Evolutionary conservation across 2,888 invertebrate genomes (phyloP), one percentile per base, ranked within the genome.

Genomic region (Mylabris sibirica): DNA sequence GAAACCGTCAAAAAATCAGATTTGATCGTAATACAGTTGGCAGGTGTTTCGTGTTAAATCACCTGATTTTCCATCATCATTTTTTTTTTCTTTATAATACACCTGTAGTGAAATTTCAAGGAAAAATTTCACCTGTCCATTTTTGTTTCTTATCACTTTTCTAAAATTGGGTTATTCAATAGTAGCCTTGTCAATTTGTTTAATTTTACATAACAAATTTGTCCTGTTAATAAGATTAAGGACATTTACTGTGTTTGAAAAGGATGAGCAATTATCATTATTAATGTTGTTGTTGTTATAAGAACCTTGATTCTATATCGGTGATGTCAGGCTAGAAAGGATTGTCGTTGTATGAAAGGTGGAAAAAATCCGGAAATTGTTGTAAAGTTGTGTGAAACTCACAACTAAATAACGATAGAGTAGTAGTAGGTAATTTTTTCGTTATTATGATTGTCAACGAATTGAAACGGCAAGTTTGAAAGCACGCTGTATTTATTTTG

Each of bases 181-280:
- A 26, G 11, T 2, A 22, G 22, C 57, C 57, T 57, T 57, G 22
- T 24, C 22, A 22, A n/a, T 20, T 17, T 49, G 49, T 24, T 24
- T 57, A 57, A 57, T 22, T 57, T 24, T 24, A 22, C 57, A 57
- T 24, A 57, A 57, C n/a, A 57, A 57, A 57, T 57, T 57, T 3
- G 26, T 57, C 57, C 57, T 57, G 57, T 57, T 22, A 14, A 57
- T 57, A 14, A 57, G 24, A 57, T 57, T 57, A 57, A 57, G 57
- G 57, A 57, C 24, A 57, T 26, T 44, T 6, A 24, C 24, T 57
- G 24, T 6, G 12, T 57, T 57, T 57, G 12, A 57, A 57, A 26
- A 26, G 26, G 57, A 57, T 57, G 26, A 57, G 14, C 24, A 57
- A 57, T 26, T 26, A 26, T 53, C 22, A 12, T 53, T 53, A 53